Evolutionary conservation across 1,140 invertebrate species (phyloP).

Genomic region (Campoletis sonorensis): DNA sequence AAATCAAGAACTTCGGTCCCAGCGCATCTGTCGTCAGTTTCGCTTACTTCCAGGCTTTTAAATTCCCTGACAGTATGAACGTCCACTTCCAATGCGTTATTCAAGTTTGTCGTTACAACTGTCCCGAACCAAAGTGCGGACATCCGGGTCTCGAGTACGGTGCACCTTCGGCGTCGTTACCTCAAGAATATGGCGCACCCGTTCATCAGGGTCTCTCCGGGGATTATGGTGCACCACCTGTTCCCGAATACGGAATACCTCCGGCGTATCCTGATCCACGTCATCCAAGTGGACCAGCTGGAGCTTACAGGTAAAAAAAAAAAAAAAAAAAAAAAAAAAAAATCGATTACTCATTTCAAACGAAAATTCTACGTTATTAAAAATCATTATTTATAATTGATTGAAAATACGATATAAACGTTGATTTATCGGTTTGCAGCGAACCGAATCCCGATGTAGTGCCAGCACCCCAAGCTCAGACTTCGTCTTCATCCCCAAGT

Average conservation of each 20-base stretch:
- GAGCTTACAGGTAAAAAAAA: constrained; percentile 81
- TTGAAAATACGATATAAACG: not conserved
- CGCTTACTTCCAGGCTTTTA: constrained; percentile 97
- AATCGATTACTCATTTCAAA: too few species aligned
- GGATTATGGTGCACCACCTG: constrained; percentile 83
- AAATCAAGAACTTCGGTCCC: constrained; percentile 96
- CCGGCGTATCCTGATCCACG: constrained; percentile 89
- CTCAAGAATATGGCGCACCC: constrained; percentile 83
- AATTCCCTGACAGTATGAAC: constrained; percentile 98
- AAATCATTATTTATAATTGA: not conserved
- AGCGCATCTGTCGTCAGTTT: constrained; percentile 95
- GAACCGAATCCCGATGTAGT: constrained; percentile 89
- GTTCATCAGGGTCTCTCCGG: constrained; percentile 77
- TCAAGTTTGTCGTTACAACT: constrained; percentile 95
- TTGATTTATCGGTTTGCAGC: constrained; percentile 66
- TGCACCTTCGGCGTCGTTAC: constrained; percentile 79
- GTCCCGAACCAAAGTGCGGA: constrained; percentile 92
- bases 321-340: too few species aligned
- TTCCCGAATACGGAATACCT: constrained; percentile 84
- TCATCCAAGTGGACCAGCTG: constrained; percentile 87
- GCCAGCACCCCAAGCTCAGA: constrained; percentile 86
- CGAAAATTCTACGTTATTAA: not conserved
- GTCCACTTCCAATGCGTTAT: constrained; percentile 98
- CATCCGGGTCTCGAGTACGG: constrained; percentile 84
- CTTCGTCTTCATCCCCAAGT: constrained; percentile 80